phyloP scores from a whole-genome alignment of 1,140 invertebrate species.

The Dufourea novaeangliae region DNA sequence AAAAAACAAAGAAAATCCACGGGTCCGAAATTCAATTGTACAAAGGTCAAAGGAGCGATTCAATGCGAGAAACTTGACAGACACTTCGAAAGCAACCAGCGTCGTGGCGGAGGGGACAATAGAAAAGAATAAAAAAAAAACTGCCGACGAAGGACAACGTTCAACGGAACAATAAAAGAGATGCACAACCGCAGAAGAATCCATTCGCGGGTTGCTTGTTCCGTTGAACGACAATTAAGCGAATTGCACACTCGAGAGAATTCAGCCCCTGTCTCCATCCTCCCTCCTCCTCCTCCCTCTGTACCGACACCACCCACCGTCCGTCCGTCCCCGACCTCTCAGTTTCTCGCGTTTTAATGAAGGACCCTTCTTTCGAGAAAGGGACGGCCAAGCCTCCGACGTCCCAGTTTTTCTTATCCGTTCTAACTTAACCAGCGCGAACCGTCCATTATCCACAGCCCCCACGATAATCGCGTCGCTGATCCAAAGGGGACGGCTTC shows the following conservation, averaged over 20 bases:
- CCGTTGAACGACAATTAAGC: slow-evolving; percentile 68
- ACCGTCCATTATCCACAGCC: not conserved
- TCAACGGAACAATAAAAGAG: slow-evolving; percentile 30
- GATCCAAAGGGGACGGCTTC: too few species aligned
- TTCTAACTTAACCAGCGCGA: not conserved
- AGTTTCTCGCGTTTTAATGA: slow-evolving; percentile 63
- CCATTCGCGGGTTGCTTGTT: slow-evolving; percentile 49
- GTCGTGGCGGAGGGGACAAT: too few species aligned
- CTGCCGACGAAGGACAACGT: slow-evolving; percentile 23
- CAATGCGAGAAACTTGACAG: not conserved
- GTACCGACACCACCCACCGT: not conserved
- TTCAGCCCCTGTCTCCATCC: slow-evolving; percentile 17
- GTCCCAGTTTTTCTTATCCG: slow-evolving; percentile 64
- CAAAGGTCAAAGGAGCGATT: not conserved
- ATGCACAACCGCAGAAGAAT: slow-evolving; percentile 28
- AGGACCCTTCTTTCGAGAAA: slow-evolving; percentile 52
- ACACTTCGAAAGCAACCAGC: not conserved
- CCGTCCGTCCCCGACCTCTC: not conserved
- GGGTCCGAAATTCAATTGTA: not conserved
- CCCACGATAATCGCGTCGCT: too few species aligned
- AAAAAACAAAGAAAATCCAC: too few species aligned
- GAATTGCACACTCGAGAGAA: slow-evolving; percentile 43
- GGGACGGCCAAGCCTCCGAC: slow-evolving; percentile 39
- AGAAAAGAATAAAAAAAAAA: not conserved
- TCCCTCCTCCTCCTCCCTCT: not conserved